Base-by-base conservation (phyloP, 2,113 vertebrate genomes). In the Crotalus helleri region DNA sequence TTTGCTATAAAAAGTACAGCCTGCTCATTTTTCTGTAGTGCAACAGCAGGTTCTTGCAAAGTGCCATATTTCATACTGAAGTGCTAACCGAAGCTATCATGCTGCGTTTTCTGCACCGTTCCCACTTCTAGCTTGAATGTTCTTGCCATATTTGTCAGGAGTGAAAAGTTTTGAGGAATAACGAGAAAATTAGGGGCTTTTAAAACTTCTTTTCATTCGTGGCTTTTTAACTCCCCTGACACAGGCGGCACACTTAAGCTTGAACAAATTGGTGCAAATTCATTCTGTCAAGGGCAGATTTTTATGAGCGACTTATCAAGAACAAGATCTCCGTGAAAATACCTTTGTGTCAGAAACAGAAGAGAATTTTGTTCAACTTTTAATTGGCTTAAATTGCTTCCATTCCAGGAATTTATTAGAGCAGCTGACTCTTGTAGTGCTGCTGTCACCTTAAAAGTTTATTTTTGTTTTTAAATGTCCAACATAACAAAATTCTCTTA, bases 31-130 rank as follows among this genome's bases (percentile, higher is more conserved):
- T 94, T 61, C 87, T 95, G 95, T 85, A 89, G 49, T 92, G 93
- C 93, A 97, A 93, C 95, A 96, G 95, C 92, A 95, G 92, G 95
- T 44, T 94, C 93, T 94, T 86, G 95, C 95, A 95, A 95, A 94
- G 93, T 97, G 95, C 95, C 92, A 90, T 11, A 95, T 92, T 90
- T 86, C 0, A 93, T 93, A 87, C 92, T 96, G 39, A 96, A 95
- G 95, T 94, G 95, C 95, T 95, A 97, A 95, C 92, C 96, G 94
- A 92, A 92, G 94, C 88, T 90, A 94, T 92, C 95, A 94, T 88
- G 93, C 95, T 96, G 94, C 85, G 95, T 92, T 92, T 91, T 92
- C 93, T 94, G 93, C 95, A 90, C 93, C 90, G 29, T 93, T 97
- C 86, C 93, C 64, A 95, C 94, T 94, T 94, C 92, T 95, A 59